Evolutionary conservation across 2,113 vertebrate genomes (phyloP), one percentile per base, ranked within the genome.

Genomic region (Silurus glanis): DNA sequence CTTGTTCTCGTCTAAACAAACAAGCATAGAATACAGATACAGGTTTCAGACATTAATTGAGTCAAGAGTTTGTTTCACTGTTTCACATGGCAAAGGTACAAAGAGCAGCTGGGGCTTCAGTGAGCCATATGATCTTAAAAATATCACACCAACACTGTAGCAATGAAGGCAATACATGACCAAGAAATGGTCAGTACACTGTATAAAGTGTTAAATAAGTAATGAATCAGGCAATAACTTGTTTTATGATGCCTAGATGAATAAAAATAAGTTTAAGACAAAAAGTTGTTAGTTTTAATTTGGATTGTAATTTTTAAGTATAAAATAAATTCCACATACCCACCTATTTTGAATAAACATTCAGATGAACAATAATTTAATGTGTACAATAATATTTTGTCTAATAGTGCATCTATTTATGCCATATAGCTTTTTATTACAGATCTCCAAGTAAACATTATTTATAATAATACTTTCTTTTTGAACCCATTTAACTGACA

Each of bases 1-100:
- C 83, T 84, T 84, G 85, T 84, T 84, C 71, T 80, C 72, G 58
- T 89, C 81, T 85, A 86, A 87, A 88, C 83, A 87, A 88, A 83
- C 85, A 87, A 67, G 80, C 85, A 67, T 76, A n/a, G 83, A 84
- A 88, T 84, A 78, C 76, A 72, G 84, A 88, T 79, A 37, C 72
- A 74, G 47, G 56, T 58, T 47, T 51, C n/a, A 45, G 66, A 62
- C 82, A 85, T 66, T 87, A 90, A 90, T 85, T 87, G 80, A 83
- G 75, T 78, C 66, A 81, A 76, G 71, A 55, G 49, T 87, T 86
- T 82, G 76, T 89, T 76, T 75, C 47, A 80, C 66, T 75, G 67
- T 89, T 61, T 89, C 53, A 14, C 69, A 82, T 78, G 76, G 75
- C 53, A 85, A 56, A 74, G 75, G 81, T 69, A 67, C 72, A 81